Base-by-base conservation (phyloP, 2,888 invertebrate genomes). In the Agrochola circellaris region DNA sequence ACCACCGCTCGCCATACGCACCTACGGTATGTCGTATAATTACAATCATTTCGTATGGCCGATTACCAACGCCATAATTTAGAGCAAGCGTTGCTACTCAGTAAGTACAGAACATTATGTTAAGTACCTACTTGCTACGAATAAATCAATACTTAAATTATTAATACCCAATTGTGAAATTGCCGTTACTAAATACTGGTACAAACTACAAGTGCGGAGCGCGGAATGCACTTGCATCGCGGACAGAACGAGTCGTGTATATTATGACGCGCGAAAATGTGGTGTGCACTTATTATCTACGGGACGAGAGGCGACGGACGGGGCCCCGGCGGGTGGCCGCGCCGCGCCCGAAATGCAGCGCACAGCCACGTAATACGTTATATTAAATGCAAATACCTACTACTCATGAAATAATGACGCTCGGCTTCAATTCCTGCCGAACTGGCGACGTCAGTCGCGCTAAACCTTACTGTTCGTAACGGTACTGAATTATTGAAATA, bases 261-360 rank as follows among this genome's bases (percentile, higher is more conserved):
- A 88, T 88, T 92, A 89, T 93, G 92, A 89, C 91, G 94, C 92
- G 91, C 90, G 89, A 92, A 94, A 94, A 94, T 93, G 93, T 92
- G 91, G 89, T 91, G 91, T 94, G 94, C 95, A 95, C 92, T 95
- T 93, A 93, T 94, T 95, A 95, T 95, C 95, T 93, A 94, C 94
- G 93, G 92, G 93, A 91, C 91, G 90, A 85, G 84, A 86, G 90
- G 88, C 90, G 89, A 86, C 88, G 83, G 87, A 86, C 91, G 96
- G 92, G 96, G 94, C 95, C 93, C 93, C 90, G 92, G 81, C 93
- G 96, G 96, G 96, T 95, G 93, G 92, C 92, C 92, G 90, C 91
- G 89, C 90, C 89, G 89, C 91, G 92, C 92, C 91, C 91, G 89
- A 93, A 93, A 91, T 94, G 94, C 94, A 91, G 86, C 89, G 86